phyloP scores from a whole-genome alignment of 2,888 invertebrate species.

The Druceiella hillmani region DNA sequence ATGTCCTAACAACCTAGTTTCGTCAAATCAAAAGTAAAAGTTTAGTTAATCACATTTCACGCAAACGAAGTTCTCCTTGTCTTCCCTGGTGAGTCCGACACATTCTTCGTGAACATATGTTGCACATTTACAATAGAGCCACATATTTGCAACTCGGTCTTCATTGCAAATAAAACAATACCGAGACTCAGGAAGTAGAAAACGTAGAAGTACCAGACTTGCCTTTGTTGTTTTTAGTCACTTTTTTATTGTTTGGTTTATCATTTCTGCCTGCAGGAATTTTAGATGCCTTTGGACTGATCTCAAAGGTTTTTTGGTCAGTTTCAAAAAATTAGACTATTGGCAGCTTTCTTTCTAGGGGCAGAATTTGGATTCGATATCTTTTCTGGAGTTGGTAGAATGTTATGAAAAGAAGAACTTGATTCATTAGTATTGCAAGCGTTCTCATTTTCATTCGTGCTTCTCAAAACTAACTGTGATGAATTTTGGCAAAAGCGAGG shows the following conservation, averaged over 20 bases:
- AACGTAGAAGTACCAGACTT: conserved; percentile 4
- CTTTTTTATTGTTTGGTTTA: conserved; percentile 5
- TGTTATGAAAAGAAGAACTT: too few relatives aligned
- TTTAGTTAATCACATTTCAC: conserved; percentile 2
- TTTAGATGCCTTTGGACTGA: too few relatives aligned
- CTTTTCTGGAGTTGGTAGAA: too few relatives aligned
- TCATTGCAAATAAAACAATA: conserved; percentile 4
- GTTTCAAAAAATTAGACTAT: too few relatives aligned
- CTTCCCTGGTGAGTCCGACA: conserved; percentile 4
- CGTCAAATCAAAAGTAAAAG: background rate
- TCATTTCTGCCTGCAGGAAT: too few relatives aligned
- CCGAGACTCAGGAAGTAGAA: conserved; percentile 3
- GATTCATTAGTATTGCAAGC: too few relatives aligned
- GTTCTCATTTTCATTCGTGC: conserved; percentile 2
- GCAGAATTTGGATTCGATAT: too few relatives aligned
- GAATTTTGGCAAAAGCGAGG: conserved; percentile 3
- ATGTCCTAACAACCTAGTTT: background rate
- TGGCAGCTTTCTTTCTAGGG: too few relatives aligned
- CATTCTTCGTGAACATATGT: conserved; percentile 1
- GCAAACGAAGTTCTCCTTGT: conserved; percentile 2
- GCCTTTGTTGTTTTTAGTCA: conserved; percentile 2
- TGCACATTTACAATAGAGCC: conserved; percentile 4
- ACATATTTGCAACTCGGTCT: conserved; percentile 2
- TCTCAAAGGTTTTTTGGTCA: too few relatives aligned
- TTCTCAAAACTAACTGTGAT: conserved; percentile 2